A percentile compares a stretch with the other conserved stretches of the same genome.
These are phyloP conservation scores for Polylopha cassiicola DNA, from an alignment of 2,888 invertebrate genomes.

Conservation along the genomic window DNA sequence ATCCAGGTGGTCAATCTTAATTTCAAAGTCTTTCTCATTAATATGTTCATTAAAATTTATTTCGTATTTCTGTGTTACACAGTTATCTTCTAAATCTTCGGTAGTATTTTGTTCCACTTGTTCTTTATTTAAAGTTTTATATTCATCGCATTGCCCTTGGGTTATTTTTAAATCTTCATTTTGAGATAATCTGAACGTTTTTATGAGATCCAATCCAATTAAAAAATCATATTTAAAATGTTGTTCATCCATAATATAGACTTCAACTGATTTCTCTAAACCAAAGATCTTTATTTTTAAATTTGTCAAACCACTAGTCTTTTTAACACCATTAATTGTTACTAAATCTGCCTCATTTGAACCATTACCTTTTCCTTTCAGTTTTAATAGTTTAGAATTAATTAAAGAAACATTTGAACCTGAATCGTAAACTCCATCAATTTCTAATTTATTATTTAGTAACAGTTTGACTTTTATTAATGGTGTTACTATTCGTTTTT, in stretches of 20 bases:
- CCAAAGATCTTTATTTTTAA: conserved; percentile 23
- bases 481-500: conserved; percentile 24
- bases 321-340: conserved; percentile 25
- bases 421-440: conserved; percentile 19
- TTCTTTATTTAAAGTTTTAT: conserved; percentile 5
- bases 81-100: not conserved
- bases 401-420: conserved; percentile 22
- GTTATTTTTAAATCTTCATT: conserved; percentile 15
- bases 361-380: conserved; percentile 5
- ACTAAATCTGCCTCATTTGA: conserved; percentile 12
- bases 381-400: conserved; percentile 14
- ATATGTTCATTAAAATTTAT: conserved; percentile 28
- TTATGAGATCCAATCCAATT: conserved; percentile 7
- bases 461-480: conserved; percentile 16
- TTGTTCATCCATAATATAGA: conserved; percentile 22
- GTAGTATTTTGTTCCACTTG: not conserved
- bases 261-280: conserved; percentile 18
- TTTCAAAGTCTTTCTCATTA: conserved; percentile 22
- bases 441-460: conserved; percentile 13
- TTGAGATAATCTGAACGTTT: conserved; percentile 10
- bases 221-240: conserved; percentile 14
- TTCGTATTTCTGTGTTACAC: no score
- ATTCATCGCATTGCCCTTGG: conserved; percentile 5
- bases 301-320: conserved; percentile 18
- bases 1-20: conserved; percentile 19